Evolutionary conservation across 1,140 invertebrate genomes (phyloP), one percentile per base, ranked within the genome.

Genomic region (Diorhabda carinulata): DNA sequence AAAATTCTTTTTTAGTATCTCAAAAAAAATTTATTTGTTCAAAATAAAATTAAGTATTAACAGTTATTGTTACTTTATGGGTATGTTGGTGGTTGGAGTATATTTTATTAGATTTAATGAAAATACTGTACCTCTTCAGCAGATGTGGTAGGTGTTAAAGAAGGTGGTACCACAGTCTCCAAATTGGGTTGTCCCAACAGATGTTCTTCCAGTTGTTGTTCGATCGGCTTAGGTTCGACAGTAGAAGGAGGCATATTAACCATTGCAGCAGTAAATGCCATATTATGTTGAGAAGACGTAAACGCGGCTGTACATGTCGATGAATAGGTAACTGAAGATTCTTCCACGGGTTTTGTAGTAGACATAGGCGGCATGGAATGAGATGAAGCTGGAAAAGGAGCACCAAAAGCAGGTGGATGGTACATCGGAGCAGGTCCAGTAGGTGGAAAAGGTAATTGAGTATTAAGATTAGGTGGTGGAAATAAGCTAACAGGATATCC

Each of bases 191-290:
- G 57, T 65, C 75, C 66, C 57, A 69, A 71, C 67, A 73, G 44
- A 60, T 59, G 44, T 40, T 79, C 79, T 0, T 78, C 76, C 25
- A 78, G 70, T 44, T 76, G 68, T 76, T 73, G 57, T 68, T 72
- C 66, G 73, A 80, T 58, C 71, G 77, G 70, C 79, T 80, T 69
- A 76, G 78, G 43, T 8, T 6, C 6, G n/a, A 8, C 47, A 72
- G 78, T 70, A 70, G 75, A 57, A 57, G 70, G 72, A 43, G 78
- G 79, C 66, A 80, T 63, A 60, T 82, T 86, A 25, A 92, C 89
- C 86, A 92, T 91, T 0, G 90, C 88, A 4, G 90, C 88, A 3
- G 90, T 91, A 2, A 92, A 78, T 0, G 89, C 90, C 84, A 92
- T 90, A 75, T 92, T 91, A 77, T 91, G 88, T 57, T 89, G 87